Evolutionary conservation across 2,113 vertebrate genomes (phyloP), one percentile per base, ranked within the genome.

Genomic region (Rhea pennata): DNA sequence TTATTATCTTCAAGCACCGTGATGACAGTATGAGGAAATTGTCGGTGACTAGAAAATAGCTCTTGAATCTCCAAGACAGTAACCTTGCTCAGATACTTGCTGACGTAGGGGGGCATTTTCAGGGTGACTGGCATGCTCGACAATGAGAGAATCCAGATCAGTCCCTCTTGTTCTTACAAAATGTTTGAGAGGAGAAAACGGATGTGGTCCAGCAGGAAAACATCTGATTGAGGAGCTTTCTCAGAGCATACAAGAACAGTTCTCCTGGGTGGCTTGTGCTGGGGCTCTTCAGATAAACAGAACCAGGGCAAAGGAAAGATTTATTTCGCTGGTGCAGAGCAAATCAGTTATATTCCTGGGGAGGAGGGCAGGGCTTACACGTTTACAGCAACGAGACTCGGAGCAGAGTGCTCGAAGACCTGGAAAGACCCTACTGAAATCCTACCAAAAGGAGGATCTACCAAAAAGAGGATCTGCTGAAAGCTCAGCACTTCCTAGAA

Each of bases 331-430:
- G 33, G 14, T 77, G 40, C 31, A 0, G 0, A 15, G 58, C 13
- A 17, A 40, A 31, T 56, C 0, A 3, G 8, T 15, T 36, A 15
- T 10, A 1, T 50, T 65, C 42, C 36, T 14, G 74, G 44, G 44
- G 21, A 66, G 50, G 31, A 51, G 5, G 4, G 13, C 21, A 59
- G 48, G 16, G 17, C 22, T 66, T 66, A 31, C 36, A 58, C n/a
- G 8, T 2, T 22, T 44, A 29, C 4, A 1, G 53, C 1, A 1
- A 23, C 12, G 29, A 72, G 31, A 14, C 12, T 48, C 10, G 15
- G n/a, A 42, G 53, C 21, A n/a, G 1, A 0, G n/a, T 5, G 5
- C 27, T 58, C 29, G 7, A 21, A 62, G 72, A n/a, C 31, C n/a
- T n/a, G 19, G 67, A 40, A 84, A 73, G n/a, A 65, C 8, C 24